Conservation (phyloP, 2,113 vertebrate species). For the Istiophorus platypterus region DNA sequence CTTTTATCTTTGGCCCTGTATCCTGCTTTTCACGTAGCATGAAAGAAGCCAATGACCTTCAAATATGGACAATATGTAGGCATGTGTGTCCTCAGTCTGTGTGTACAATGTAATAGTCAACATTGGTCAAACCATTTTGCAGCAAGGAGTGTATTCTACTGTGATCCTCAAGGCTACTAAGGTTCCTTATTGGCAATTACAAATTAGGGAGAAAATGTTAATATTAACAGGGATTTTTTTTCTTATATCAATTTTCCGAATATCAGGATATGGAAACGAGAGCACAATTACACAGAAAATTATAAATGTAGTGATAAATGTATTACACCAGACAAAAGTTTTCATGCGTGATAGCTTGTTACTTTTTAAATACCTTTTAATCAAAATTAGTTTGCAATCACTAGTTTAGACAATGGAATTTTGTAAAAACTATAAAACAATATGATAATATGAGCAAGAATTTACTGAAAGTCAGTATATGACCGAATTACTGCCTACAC, state of each 20-base stretch:
- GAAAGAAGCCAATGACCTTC: constrained; percentile 26
- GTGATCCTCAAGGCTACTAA: neutral
- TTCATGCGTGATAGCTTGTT: no score
- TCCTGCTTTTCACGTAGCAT: neutral
- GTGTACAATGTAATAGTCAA: neutral
- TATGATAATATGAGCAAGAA: neutral
- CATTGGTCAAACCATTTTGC: neutral
- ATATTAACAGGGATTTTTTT: no score
- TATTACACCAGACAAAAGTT: no score
- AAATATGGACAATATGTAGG: constrained; percentile 8
- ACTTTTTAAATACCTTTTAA: no score
- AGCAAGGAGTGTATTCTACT: neutral
- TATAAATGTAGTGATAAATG: no score
- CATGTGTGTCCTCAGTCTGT: neutral
- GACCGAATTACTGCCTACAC: neutral
- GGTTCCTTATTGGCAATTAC: neutral
- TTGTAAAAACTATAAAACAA: neutral
- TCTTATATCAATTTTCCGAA: no score
- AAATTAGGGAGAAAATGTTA: neutral
- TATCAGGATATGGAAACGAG: no score
- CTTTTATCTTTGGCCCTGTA: constrained; percentile 36
- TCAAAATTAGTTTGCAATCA: neutral
- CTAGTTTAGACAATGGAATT: no score
- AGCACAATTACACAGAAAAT: no score
- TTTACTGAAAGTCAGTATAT: neutral